These are phyloP conservation scores for Rhynchopsitta pachyrhyncha DNA, from an alignment of 2,113 vertebrate genomes.

Conservation along the genomic window DNA sequence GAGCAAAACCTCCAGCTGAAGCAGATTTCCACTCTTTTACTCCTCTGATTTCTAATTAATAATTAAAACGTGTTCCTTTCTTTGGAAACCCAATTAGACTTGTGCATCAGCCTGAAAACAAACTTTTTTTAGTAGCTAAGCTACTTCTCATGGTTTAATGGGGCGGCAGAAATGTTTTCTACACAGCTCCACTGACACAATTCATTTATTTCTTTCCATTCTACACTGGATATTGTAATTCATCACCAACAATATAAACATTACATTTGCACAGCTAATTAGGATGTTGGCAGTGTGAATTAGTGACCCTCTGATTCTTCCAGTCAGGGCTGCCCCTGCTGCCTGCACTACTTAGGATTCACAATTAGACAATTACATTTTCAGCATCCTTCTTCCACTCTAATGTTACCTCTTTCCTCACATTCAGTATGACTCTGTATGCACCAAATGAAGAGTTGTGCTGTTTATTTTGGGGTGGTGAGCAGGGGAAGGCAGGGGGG, in stretches of 20 bases:
- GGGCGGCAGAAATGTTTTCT: conserved; percentile 37
- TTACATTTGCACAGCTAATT: conserved; percentile 68
- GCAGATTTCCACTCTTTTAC: conserved; percentile 54
- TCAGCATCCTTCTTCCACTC: neutral
- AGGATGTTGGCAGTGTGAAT: conserved; percentile 52
- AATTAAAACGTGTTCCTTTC: conserved; percentile 68
- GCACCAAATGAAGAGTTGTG: neutral
- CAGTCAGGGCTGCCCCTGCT: conserved; percentile 33
- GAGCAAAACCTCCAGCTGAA: conserved; percentile 70
- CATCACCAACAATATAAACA: conserved; percentile 55
- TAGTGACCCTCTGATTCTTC: conserved; percentile 58
- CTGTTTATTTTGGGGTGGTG: neutral
- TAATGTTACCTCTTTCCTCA: neutral
- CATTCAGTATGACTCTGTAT: neutral
- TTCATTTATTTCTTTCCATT: conserved; percentile 46
- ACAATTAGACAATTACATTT: conserved; percentile 45
- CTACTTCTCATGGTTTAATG: conserved; percentile 61
- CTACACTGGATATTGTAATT: conserved; percentile 53
- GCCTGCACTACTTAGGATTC: conserved; percentile 34
- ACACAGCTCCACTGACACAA: conserved; percentile 51
- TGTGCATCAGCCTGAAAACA: conserved; percentile 57
- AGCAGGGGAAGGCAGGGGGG: neutral
- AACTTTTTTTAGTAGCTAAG: conserved; percentile 67
- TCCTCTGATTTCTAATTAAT: conserved; percentile 73
- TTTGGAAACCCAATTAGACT: conserved; percentile 69